These are phyloP conservation scores for Serrognathus titanus DNA, from an alignment of 2,888 invertebrate species.

Conservation along the genomic window DNA sequence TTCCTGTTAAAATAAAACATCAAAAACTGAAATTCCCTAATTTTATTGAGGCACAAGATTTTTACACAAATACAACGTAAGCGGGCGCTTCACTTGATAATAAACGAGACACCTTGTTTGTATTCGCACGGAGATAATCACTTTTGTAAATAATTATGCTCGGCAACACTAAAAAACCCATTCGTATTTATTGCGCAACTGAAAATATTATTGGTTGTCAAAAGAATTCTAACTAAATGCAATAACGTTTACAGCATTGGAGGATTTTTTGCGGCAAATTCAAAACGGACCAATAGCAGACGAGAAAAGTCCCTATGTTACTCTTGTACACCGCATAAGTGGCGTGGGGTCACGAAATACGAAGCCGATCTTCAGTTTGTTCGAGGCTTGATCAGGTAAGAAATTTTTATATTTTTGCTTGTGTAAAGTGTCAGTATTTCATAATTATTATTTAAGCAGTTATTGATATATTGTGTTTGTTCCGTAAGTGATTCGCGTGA, in stretches of 20 bases:
- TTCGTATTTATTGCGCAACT: constrained; percentile 42
- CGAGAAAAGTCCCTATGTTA: constrained; percentile 43
- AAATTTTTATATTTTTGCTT: constrained; percentile 55
- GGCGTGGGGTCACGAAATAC: constrained; percentile 63
- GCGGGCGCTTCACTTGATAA: no score
- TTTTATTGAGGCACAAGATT: constrained; percentile 1
- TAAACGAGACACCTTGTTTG: neutral
- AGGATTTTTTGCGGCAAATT: constrained; percentile 57
- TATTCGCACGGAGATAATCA: neutral
- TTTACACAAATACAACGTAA: no score
- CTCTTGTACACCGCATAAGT: constrained; percentile 60
- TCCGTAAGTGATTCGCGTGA: constrained; percentile 32
- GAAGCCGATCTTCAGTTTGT: constrained; percentile 60
- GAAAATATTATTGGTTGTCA: constrained; percentile 46
- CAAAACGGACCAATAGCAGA: constrained; percentile 55
- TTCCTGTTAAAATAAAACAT: constrained; percentile 28
- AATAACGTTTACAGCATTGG: constrained; percentile 53
- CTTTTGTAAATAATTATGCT: neutral
- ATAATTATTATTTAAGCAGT: constrained; percentile 42
- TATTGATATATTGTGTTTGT: constrained; percentile 38
- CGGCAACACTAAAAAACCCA: constrained; percentile 6
- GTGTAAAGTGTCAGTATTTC: constrained; percentile 52
- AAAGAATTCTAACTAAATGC: constrained; percentile 55
- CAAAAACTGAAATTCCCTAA: constrained; percentile 20
- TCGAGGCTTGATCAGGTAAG: constrained; percentile 58